Percentiles rank a stretch among this genome's conserved stretches.
Evolutionary conservation across 2,797 vertebrate genomes (phyloP).

Genomic region (Cossypha caffra): DNA sequence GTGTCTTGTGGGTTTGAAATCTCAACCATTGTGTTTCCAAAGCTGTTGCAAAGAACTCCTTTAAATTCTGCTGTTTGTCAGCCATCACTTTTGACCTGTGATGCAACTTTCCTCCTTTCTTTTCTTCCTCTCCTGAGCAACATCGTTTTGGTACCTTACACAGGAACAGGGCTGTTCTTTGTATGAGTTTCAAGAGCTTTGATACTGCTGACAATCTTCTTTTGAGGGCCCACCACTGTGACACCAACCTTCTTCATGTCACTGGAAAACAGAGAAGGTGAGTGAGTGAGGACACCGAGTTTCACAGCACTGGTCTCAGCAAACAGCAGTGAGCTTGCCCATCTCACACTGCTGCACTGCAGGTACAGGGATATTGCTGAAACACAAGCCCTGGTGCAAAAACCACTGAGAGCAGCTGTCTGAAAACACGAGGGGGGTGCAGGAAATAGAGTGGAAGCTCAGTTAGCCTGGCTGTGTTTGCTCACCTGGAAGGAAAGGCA

Average conservation of each 20-base stretch:
- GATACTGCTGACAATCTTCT: conserved; percentile 96
- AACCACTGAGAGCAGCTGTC: neutral
- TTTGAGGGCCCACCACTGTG: conserved; percentile 92
- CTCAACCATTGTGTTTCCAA: conserved; percentile 49
- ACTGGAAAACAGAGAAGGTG: conserved; percentile 72
- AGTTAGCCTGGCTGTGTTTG: neutral
- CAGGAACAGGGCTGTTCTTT: conserved; percentile 93
- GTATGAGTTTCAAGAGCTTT: conserved; percentile 94
- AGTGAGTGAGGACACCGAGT: neutral
- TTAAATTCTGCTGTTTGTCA: conserved; percentile 14
- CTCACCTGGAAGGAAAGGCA: neutral
- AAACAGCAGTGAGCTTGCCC: neutral
- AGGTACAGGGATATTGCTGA: neutral
- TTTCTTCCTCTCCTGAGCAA: conserved; percentile 38
- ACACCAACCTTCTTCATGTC: conserved; percentile 96
- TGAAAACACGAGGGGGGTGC: neutral
- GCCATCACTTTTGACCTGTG: conserved; percentile 25
- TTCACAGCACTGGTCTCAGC: neutral
- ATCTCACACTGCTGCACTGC: neutral
- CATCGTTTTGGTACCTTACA: conserved; percentile 78
- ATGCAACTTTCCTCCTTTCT: neutral
- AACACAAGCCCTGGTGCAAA: neutral
- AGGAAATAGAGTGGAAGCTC: neutral
- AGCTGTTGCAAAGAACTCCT: conserved; percentile 30
- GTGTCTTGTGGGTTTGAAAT: conserved; percentile 73